Base-by-base conservation (phyloP, 1,140 invertebrate species). In the Zaprionus lachaisei region DNA sequence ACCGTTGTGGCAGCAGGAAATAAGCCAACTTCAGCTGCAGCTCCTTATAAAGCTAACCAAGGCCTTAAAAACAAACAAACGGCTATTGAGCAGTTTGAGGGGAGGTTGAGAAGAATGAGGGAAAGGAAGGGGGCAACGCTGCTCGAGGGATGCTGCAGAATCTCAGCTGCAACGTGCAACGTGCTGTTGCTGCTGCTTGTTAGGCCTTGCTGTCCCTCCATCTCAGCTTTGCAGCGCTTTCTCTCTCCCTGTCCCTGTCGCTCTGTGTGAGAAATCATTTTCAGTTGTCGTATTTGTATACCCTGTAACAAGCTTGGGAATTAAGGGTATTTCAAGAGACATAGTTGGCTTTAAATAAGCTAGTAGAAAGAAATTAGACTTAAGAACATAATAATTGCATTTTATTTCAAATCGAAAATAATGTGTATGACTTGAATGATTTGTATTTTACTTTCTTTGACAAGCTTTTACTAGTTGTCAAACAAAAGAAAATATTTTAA, bases 1-100 rank as follows among this genome's bases (percentile, higher is more conserved):
- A 7, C 14, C 51, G 64, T 60, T 73, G 69, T 80, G 89, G 83
- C 64, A 81, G 74, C 84, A 87, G 83, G 85, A 87, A 87, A 87
- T 81, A 80, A 83, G 77, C 84, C 57, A 51, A 44, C n/a, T 55
- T 72, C 51, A 64, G 70, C 64, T 47, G 71, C 71, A 84, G 81
- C 85, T 90, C 85, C 85, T 89, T 90, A 90, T 90, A 89, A 83
- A 87, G 78, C 68, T 84, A 87, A 76, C 74, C 81, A 81, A 84
- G 71, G 83, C 81, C 81, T 89, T 75, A 87, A 80, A 77, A 74
- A 47, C 65, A 63, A 74, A 47, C 83, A 77, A 86, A 83, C 54
- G 76, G 80, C 63, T 58, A 70, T 75, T 77, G 38, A 9, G 26
- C 9, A 37, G 47, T 24, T 31, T 12, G 11, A 9, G 62, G 11